Evolutionary conservation across 1,140 invertebrate genomes (phyloP).

Genomic region (Chironomus striatipennis): DNA sequence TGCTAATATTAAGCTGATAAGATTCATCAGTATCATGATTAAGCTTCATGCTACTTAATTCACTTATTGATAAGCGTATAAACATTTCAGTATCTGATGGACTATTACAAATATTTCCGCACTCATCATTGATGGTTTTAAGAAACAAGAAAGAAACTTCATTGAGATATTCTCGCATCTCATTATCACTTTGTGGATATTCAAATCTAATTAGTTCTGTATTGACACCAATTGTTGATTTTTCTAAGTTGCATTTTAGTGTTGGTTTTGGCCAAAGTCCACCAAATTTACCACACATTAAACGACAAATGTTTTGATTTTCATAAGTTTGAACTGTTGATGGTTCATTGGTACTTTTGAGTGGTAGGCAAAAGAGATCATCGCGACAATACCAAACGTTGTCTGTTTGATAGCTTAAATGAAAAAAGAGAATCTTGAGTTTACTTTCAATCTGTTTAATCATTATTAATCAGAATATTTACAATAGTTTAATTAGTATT

Average conservation of each 20-base stretch:
- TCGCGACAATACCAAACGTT: background rate
- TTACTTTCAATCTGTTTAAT: too few species aligned
- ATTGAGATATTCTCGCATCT: constrained; percentile 27
- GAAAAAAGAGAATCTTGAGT: too few species aligned
- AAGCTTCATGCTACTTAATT: constrained; percentile 35
- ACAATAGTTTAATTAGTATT: too few species aligned
- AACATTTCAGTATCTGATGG: constrained; percentile 43
- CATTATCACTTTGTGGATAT: constrained; percentile 38
- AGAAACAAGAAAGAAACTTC: constrained; percentile 46
- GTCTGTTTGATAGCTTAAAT: background rate
- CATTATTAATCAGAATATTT: too few species aligned
- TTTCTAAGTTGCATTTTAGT: constrained; percentile 27
- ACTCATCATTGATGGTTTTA: constrained; percentile 46
- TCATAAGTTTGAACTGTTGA: constrained; percentile 32
- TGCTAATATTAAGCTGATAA: constrained; percentile 49
- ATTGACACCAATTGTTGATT: constrained; percentile 36
- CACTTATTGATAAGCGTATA: constrained; percentile 44
- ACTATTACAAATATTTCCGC: constrained; percentile 45
- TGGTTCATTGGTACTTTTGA: background rate
- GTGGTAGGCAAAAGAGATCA: background rate
- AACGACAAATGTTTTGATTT: constrained; percentile 48
- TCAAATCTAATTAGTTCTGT: constrained; percentile 44
- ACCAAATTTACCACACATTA: constrained; percentile 56
- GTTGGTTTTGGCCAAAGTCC: constrained; percentile 64
- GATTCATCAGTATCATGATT: constrained; percentile 48